Percentiles rank a stretch among this genome's conserved stretches.
Evolutionary conservation across 2,888 invertebrate species (phyloP).

Genomic region (Tethea ocularis): DNA sequence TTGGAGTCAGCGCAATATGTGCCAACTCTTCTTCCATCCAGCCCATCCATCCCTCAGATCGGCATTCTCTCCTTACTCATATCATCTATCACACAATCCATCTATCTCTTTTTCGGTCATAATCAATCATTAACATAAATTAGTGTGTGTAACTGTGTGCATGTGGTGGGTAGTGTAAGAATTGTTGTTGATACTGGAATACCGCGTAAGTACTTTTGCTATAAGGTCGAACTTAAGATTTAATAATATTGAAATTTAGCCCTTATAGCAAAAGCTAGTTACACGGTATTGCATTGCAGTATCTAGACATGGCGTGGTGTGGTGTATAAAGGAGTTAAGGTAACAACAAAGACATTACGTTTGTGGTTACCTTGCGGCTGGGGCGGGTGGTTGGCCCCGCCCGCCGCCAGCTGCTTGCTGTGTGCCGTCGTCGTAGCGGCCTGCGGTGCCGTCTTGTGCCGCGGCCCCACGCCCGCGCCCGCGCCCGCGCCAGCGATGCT

Average conservation of each 20-base stretch:
- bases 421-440: constrained; percentile 90
- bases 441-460: constrained; percentile 72
- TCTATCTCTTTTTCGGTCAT: too few relatives aligned
- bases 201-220: too few relatives aligned
- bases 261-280: too few relatives aligned
- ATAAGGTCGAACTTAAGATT: too few relatives aligned
- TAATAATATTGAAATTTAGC: too few relatives aligned
- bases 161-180: background rate
- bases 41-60: too few relatives aligned
- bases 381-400: constrained; percentile 87
- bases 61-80: too few relatives aligned
- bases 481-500: constrained; percentile 67
- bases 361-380: constrained; percentile 85
- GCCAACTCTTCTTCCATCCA: too few relatives aligned
- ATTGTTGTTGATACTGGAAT: too few relatives aligned
- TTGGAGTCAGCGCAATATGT: too few relatives aligned
- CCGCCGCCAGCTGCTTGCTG: constrained; percentile 92
- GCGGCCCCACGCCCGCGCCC: constrained; percentile 77
- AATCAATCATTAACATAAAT: background rate
- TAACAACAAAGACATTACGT: constrained; percentile 77
- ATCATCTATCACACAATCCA: too few relatives aligned
- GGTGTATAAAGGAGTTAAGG: constrained; percentile 54
- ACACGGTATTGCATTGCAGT: too few relatives aligned
- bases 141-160: constrained; percentile 16
- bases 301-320: constrained; percentile 13